Conservation (phyloP, 2,113 vertebrate species). For the human (Homo sapiens) region GRCh38 chr14:77485501-77486000, state of each 20-base stretch:
- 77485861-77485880: background rate
- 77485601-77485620: background rate
- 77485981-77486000: background rate
- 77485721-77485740: background rate
- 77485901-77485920: background rate
- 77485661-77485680: background rate
- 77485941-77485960: background rate
- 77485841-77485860: background rate
- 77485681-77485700: background rate
- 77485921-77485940: background rate
- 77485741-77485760: background rate
- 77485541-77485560: background rate
- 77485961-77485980: background rate
- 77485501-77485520: background rate
- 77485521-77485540: background rate
- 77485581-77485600: background rate
- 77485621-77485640: background rate
- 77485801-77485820: too few species aligned
- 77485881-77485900: background rate
- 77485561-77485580: background rate
- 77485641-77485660: fast-evolving
- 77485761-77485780: background rate
- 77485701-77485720: background rate
- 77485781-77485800: background rate
- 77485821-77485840: background rate